These are phyloP conservation scores for Lochmaea crataegi DNA, from an alignment of 2,888 invertebrate species.

Conservation along the genomic window DNA sequence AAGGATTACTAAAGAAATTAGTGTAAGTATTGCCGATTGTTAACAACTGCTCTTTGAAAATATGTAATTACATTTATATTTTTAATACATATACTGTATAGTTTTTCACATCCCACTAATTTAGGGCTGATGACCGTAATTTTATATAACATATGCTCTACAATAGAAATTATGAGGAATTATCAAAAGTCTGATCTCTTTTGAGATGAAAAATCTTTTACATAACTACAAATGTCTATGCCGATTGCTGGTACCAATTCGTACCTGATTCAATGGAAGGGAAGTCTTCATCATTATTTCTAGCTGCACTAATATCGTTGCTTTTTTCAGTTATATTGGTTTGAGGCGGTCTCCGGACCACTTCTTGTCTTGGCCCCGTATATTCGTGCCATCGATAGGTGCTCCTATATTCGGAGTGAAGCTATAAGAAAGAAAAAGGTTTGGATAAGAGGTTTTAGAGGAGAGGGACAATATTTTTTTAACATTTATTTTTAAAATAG, in stretches of 20 bases:
- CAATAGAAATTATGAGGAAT: no score
- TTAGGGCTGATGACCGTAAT: background rate
- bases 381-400: slow-evolving; percentile 96
- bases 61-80: background rate
- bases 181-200: no score
- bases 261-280: slow-evolving; percentile 47
- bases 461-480: background rate
- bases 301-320: slow-evolving; percentile 54
- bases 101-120: background rate
- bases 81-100: background rate
- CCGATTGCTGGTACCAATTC: background rate
- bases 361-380: slow-evolving; percentile 81
- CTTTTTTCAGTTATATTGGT: slow-evolving; percentile 64
- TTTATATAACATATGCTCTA: background rate
- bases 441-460: background rate
- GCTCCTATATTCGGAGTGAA: slow-evolving; percentile 94
- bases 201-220: background rate
- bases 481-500: background rate
- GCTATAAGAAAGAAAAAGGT: slow-evolving; percentile 69
- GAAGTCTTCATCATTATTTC: slow-evolving; percentile 60
- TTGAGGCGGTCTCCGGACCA: slow-evolving; percentile 74
- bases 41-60: background rate
- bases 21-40: background rate
- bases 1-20: slow-evolving; percentile 9
- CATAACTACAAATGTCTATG: background rate